Evolutionary conservation across 2,888 invertebrate genomes (phyloP), one percentile per base, ranked within the genome.

Genomic region (Iselma pallidipennis): DNA sequence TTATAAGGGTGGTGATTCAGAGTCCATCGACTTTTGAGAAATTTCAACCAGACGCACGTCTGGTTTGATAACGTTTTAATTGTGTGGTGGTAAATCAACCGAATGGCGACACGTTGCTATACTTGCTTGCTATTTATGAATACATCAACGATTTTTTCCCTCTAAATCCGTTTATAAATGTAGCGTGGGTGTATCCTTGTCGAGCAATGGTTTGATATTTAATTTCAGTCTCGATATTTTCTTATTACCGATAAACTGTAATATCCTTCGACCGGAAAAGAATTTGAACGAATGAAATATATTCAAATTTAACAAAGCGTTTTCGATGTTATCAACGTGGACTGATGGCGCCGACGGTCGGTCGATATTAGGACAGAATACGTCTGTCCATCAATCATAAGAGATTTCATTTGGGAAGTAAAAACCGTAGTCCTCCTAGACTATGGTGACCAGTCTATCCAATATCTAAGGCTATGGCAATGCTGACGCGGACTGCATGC

Each of bases 351-450:
- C 28, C 49, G 55, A 60, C 61, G 69, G 68, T 67, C 66, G 66
- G 53, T 56, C 68, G 57, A 68, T 68, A 70, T 68, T 55, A 55
- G 56, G 29, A 33, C 66, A 52, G 57, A 59, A 49, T 66, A 67
- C 66, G 66, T 61, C 58, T 68, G 68, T 74, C 75, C 69, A 75
- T 76, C 76, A 75, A 76, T 76, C 76, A 75, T 73, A 72, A 71
- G 71, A 71, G 66, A 70, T 75, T 75, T 73, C 74, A 74, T 75
- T 74, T 74, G 69, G 70, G 69, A 73, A 72, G 69, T 68, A 70
- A 72, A 65, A 61, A 53, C 55, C 55, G 29, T 4, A 23, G 12
- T 3, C 7, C 37, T n/a, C n/a, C n/a, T n/a, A n/a, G n/a, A 51
- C 57, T 65, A 55, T 60, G 62, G 65, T 66, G 57, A 21, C 60